Evolutionary conservation across 2,113 vertebrate genomes (phyloP).

Genomic region (Lontra canadensis): DNA sequence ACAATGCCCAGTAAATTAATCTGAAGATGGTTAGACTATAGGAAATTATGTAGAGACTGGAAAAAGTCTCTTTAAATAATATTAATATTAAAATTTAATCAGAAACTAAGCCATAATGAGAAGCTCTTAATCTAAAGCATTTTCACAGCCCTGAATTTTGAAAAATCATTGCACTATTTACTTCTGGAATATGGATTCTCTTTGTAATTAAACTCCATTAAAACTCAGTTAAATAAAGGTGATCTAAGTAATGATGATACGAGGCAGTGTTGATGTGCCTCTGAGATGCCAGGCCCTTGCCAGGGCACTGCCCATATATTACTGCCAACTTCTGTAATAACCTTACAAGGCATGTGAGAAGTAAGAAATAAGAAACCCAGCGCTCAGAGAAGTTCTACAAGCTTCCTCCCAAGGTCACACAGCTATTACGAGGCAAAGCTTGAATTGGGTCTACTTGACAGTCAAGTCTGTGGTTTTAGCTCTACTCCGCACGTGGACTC

Average conservation of each 20-base stretch:
- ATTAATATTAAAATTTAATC: constrained; percentile 19
- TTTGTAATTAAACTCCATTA: not conserved
- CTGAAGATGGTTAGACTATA: not conserved
- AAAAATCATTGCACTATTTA: not conserved
- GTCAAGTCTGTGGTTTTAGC: not conserved
- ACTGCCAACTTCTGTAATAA: not conserved
- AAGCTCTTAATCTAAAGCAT: not conserved
- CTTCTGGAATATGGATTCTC: not conserved
- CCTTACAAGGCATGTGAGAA: not conserved
- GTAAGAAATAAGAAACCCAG: not conserved
- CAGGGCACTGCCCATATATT: not conserved
- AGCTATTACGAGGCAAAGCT: not conserved
- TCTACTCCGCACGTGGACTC: not conserved
- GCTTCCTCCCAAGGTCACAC: not conserved
- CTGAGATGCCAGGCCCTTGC: not conserved
- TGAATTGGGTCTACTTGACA: not conserved
- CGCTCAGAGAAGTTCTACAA: not conserved
- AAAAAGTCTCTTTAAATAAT: not conserved
- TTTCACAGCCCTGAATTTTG: not conserved
- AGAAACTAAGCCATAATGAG: not conserved
- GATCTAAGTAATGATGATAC: not conserved
- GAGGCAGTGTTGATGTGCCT: too few relatives aligned
- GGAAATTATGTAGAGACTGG: not conserved
- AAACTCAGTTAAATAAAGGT: not conserved
- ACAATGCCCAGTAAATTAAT: not conserved